phyloP scores from a whole-genome alignment of 2,797 vertebrate species.

The Eremophila alpestris region DNA sequence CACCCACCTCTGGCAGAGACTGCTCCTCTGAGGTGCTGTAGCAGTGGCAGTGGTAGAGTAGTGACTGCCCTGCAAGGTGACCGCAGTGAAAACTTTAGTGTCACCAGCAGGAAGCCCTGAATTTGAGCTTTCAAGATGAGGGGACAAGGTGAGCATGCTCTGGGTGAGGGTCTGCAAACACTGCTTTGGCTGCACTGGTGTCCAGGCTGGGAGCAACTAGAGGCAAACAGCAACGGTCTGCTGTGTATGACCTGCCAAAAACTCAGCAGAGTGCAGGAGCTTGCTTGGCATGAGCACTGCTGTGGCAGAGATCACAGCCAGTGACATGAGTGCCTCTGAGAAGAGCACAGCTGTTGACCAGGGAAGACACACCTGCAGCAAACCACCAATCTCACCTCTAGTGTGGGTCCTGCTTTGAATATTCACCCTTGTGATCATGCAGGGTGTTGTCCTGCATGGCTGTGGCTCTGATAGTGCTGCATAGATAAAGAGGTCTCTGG shows the following conservation, averaged over 20 bases:
- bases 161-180: neutral
- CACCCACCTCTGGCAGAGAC: neutral
- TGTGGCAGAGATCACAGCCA: neutral
- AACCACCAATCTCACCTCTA: neutral
- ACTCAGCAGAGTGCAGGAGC: no score
- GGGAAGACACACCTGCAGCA: neutral
- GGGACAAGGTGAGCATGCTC: neutral
- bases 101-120: neutral
- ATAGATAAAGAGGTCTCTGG: rapidly evolving
- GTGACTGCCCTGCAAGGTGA: rapidly evolving
- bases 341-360: neutral
- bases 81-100: neutral
- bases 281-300: neutral
- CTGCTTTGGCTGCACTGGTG: neutral
- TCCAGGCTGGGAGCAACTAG: rapidly evolving
- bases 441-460: neutral
- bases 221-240: neutral
- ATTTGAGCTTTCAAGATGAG: neutral
- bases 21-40: neutral
- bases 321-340: neutral
- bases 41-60: neutral
- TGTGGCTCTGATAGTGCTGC: neutral
- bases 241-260: neutral
- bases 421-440: neutral
- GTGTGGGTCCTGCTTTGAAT: neutral